Conservation (phyloP, 2,888 invertebrate genomes). For the Baronia brevicornis region DNA sequence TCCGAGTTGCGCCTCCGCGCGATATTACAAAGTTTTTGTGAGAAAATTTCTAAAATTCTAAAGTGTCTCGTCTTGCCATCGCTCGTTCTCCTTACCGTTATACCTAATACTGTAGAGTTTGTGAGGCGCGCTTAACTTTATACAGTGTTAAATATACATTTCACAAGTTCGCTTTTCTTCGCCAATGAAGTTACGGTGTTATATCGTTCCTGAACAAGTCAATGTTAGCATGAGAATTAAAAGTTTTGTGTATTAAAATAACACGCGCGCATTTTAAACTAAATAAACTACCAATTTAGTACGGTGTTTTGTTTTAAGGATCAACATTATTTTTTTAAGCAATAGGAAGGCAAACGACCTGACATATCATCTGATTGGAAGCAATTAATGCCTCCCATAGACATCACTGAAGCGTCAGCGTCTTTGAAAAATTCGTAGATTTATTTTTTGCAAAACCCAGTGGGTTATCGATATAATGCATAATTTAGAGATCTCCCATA, state of each 20-base stretch:
- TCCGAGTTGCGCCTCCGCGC: conserved; percentile 35
- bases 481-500: no score
- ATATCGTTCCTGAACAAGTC: conserved; percentile 60
- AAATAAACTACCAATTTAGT: no score
- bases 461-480: no score
- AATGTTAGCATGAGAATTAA: conserved; percentile 39
- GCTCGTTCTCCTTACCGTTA: conserved; percentile 36
- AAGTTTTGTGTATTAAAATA: conserved; percentile 28
- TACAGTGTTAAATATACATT: conserved; percentile 68
- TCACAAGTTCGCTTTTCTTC: conserved; percentile 48
- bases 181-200: conserved; percentile 56
- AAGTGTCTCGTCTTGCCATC: conserved; percentile 48
- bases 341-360: no score
- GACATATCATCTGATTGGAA: no score
- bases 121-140: conserved; percentile 57
- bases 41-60: conserved; percentile 68
- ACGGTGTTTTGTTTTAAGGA: neutral
- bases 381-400: no score
- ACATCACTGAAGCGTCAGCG: no score
- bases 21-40: conserved; percentile 58
- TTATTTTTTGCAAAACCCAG: no score
- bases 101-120: conserved; percentile 53
- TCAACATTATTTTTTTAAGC: neutral
- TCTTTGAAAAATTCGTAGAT: no score
- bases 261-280: neutral